Evolutionary conservation across 2,113 vertebrate genomes (phyloP), one percentile per base, ranked within the genome.

Genomic region (Hippocampus guttulatus): DNA sequence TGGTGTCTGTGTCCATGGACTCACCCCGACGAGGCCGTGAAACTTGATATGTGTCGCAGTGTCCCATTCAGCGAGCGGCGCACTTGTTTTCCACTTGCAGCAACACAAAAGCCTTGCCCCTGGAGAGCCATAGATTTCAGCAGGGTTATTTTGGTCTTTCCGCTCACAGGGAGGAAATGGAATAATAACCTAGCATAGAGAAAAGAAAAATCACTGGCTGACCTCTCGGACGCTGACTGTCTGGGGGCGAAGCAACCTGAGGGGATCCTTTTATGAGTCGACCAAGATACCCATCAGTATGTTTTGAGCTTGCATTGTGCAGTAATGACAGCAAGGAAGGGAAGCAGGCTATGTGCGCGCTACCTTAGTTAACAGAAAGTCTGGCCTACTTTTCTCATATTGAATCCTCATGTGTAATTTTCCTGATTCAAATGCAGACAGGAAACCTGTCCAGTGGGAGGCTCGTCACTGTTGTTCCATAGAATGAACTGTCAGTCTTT

Each of bases 111-210:
- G 72, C 74, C 75, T 67, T 70, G 78, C 82, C 89, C 85, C 87
- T 30, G 62, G 87, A 91, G 90, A 88, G 87, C 75, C 88, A 82
- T 87, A 87, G 84, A 89, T 88, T 90, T 89, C 81, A 84, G 72
- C 68, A 15, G 69, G 75, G 88, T 88, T 92, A 92, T 93, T 92
- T 91, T 49, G 23, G 90, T 85, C 87, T 81, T 91, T 91, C 86
- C 82, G 81, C 84, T 92, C 78, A 82, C 57, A 43, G 75, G 67
- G 79, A 89, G 87, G 87, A 92, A 91, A 91, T 87, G 84, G 80
- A 91, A 92, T 88, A 92, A 91, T 89, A 91, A 89, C 83, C 84
- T 78, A 75, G 80, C 69, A 68, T 43, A 73, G 65, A 81, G 69
- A 64, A 23, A 23, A 78, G 80, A 70, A 75, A 61, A 84, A 87